Conservation (phyloP, 2,113 vertebrate genomes). For the Acanthochromis polyacanthus region DNA sequence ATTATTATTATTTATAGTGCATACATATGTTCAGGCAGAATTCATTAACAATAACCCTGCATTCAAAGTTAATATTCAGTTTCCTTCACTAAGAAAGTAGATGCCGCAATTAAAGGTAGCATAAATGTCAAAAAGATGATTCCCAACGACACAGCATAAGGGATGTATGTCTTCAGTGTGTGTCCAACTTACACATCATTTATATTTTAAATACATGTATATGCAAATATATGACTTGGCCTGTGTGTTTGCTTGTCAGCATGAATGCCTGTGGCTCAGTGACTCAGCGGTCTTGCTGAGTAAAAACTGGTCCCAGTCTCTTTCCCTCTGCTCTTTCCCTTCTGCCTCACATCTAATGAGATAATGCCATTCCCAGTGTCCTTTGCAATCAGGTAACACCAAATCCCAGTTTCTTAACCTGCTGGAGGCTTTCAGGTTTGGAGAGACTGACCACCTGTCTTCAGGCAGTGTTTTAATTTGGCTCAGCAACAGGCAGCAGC, state of each 20-base stretch:
- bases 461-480: conserved; percentile 17
- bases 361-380: conserved; percentile 4
- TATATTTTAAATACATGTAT: conserved; percentile 9
- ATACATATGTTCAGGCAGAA: no score
- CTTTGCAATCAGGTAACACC: background rate
- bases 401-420: conserved; percentile 2
- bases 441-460: background rate
- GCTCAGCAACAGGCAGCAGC: conserved; percentile 36
- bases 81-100: background rate
- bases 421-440: background rate
- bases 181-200: background rate
- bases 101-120: background rate
- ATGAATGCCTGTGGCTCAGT: conserved; percentile 7
- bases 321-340: background rate
- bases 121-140: no score
- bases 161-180: background rate
- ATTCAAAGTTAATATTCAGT: background rate
- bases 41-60: no score
- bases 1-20: no score
- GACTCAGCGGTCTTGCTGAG: conserved; percentile 32
- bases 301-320: background rate
- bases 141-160: background rate
- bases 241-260: conserved; percentile 27
- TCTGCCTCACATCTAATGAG: background rate
- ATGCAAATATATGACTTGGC: conserved; percentile 15